Conservation (phyloP, 64 coral and sea anemone genomes). For the Orbicella faveolata region DNA sequence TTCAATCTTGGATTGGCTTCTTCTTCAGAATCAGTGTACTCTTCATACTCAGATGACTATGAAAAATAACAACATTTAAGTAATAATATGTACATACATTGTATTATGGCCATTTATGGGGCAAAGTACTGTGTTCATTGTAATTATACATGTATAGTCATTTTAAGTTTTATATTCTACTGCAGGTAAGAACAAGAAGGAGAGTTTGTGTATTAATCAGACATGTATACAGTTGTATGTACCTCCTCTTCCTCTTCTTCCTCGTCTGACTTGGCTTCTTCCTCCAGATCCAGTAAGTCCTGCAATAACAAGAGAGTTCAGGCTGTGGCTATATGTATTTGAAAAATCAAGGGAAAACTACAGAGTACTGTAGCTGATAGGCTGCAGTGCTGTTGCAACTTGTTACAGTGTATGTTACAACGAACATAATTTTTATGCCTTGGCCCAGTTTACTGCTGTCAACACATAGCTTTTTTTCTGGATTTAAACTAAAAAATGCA, state of each 20-base stretch:
- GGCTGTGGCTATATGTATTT: neutral
- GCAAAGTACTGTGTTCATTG: no score
- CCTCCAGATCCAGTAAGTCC: slow-evolving; percentile 94
- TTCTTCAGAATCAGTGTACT: slow-evolving; percentile 98
- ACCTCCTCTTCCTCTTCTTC: slow-evolving; percentile 92
- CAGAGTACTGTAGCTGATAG: no score
- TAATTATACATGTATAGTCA: no score
- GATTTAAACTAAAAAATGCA: no score
- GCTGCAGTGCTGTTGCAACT: no score
- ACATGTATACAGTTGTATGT: neutral
- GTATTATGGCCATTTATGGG: no score
- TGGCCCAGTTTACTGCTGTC: no score
- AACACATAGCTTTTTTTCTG: no score
- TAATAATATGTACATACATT: neutral
- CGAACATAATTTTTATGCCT: no score
- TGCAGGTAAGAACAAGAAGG: neutral
- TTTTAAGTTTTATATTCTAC: no score
- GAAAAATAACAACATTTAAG: neutral
- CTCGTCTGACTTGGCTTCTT: slow-evolving; percentile 93
- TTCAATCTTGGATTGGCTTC: slow-evolving; percentile 88
- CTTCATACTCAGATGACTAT: slow-evolving; percentile 98
- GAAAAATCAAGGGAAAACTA: no score
- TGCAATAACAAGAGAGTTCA: slow-evolving; percentile 4
- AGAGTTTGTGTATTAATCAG: neutral
- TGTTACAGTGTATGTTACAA: no score